These are phyloP conservation scores for Hydropsyche betteni DNA, from an alignment of 2,888 invertebrate genomes.

Conservation along the genomic window DNA sequence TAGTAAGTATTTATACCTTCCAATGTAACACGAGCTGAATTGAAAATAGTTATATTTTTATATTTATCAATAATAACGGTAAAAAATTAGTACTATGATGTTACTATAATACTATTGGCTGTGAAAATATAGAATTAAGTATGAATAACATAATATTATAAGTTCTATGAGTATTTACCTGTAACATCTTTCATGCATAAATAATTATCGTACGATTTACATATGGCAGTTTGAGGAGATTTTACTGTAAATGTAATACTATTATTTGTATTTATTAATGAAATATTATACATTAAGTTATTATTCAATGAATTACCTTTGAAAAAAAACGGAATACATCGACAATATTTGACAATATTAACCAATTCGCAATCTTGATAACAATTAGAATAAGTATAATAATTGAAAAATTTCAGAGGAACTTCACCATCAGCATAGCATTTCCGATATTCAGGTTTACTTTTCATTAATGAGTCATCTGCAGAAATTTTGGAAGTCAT, in stretches of 20 bases:
- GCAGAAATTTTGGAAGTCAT: constrained; percentile 62
- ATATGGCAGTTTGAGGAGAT: neutral
- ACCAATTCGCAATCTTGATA: constrained; percentile 64
- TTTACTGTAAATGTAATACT: neutral
- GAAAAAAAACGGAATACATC: constrained; percentile 63
- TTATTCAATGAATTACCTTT: constrained; percentile 56
- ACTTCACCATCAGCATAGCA: constrained; percentile 64
- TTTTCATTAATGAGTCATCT: constrained; percentile 56
- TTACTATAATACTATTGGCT: no score
- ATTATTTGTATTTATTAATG: neutral
- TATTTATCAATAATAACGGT: no score
- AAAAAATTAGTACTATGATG: no score
- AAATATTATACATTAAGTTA: no score
- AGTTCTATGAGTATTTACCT: constrained; percentile 18
- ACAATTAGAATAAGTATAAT: constrained; percentile 67
- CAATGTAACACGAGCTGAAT: no score
- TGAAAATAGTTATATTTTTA: no score
- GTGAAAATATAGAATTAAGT: no score
- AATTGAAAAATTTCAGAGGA: constrained; percentile 59
- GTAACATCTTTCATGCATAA: constrained; percentile 12
- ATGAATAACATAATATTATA: no score
- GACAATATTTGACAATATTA: constrained; percentile 61
- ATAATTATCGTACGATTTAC: constrained; percentile 29
- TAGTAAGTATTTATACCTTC: no score
- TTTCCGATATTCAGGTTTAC: constrained; percentile 59